Percentiles rank a stretch among this genome's conserved stretches.
Conservation (phyloP, 2,113 vertebrate genomes). For the Microcebus lehilahytsara region DNA sequence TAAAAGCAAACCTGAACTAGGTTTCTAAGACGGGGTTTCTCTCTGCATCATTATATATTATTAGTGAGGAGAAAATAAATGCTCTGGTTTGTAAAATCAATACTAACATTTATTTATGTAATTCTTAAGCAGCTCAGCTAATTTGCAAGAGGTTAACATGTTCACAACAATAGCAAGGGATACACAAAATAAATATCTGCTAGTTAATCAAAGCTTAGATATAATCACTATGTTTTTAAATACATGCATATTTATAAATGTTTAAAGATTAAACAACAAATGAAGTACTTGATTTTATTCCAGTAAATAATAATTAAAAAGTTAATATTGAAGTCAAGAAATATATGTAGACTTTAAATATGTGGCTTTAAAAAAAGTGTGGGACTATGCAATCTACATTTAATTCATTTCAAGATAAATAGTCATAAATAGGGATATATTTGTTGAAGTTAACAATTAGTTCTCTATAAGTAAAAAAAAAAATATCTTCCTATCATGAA, state of each 20-base stretch:
- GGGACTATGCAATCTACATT: fast-evolving
- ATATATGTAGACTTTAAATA: not conserved
- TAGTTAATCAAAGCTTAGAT: too few species aligned
- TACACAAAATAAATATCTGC: too few species aligned
- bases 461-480: not conserved
- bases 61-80: not conserved
- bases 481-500: not conserved
- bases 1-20: not conserved
- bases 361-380: not conserved
- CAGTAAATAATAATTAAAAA: too few species aligned
- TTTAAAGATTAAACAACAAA: too few species aligned
- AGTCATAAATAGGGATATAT: not conserved
- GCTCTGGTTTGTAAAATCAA: not conserved
- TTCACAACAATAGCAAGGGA: not conserved
- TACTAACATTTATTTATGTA: not conserved
- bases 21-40: not conserved
- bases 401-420: not conserved
- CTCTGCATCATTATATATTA: not conserved
- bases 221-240: too few species aligned
- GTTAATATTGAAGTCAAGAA: not conserved
- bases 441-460: not conserved
- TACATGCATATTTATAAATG: too few species aligned
- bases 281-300: too few species aligned
- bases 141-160: not conserved
- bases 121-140: not conserved